Percentiles rank a stretch among this genome's conserved stretches.
Conservation (phyloP, 2,888 invertebrate species). For the Clanis bilineata region DNA sequence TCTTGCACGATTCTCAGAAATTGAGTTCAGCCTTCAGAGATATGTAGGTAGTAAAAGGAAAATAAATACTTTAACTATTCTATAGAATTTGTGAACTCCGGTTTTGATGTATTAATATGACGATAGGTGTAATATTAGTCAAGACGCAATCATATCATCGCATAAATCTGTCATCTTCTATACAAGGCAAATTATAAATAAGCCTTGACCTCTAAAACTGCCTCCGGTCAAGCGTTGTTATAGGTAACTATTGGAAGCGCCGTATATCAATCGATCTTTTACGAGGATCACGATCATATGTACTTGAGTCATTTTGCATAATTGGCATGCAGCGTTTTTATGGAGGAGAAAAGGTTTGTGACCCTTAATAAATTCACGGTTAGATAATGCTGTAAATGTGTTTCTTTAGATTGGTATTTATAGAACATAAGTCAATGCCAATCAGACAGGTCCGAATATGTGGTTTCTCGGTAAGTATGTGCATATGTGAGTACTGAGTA, state of each 20-base stretch:
- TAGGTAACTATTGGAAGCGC: background rate
- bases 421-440: constrained; percentile 43
- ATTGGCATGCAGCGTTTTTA: background rate
- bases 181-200: constrained; percentile 31
- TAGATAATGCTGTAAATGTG: constrained; percentile 19
- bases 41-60: background rate
- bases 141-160: constrained; percentile 25
- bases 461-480: constrained; percentile 45
- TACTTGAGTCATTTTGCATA: background rate
- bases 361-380: constrained; percentile 21
- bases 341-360: background rate
- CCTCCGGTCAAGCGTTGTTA: constrained; percentile 31
- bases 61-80: background rate
- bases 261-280: background rate
- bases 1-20: constrained; percentile 44
- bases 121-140: background rate
- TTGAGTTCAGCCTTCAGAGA: too few relatives aligned
- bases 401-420: constrained; percentile 33
- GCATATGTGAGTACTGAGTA: background rate
- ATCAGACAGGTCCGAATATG: constrained; percentile 38
- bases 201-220: constrained; percentile 54
- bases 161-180: constrained; percentile 33
- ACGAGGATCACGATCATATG: background rate
- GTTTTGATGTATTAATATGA: background rate
- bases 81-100: background rate